These are phyloP conservation scores for Eristalinus aeneus DNA, from an alignment of 2,888 invertebrate species.

Conservation along the genomic window DNA sequence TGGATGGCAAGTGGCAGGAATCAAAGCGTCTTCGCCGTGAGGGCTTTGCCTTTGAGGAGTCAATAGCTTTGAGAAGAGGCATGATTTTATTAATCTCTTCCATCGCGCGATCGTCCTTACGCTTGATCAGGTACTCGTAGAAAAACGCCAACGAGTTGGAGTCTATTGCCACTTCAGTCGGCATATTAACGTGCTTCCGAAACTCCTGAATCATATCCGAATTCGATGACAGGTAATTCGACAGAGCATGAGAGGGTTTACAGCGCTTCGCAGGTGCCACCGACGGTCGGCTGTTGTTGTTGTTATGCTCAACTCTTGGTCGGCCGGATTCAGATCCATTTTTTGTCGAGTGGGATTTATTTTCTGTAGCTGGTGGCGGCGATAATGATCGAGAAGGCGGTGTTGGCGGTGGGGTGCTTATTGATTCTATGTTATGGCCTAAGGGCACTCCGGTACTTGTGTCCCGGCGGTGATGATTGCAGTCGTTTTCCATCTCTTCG, in stretches of 20 bases:
- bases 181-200: conserved; percentile 8
- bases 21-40: conserved; percentile 15
- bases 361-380: not conserved
- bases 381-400: conserved; percentile 40
- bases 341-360: not conserved
- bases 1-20: conserved; percentile 6
- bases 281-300: not conserved
- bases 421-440: conserved; percentile 44
- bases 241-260: not conserved
- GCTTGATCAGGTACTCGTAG: conserved; percentile 18
- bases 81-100: conserved; percentile 18
- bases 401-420: conserved; percentile 55
- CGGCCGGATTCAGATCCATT: not conserved
- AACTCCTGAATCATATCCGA: conserved; percentile 27
- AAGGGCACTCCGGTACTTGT: not conserved
- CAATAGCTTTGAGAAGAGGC: conserved; percentile 2
- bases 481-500: not conserved
- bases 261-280: not conserved
- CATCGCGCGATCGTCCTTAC: conserved; percentile 16
- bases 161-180: conserved; percentile 11
- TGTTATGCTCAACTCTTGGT: conserved; percentile 3
- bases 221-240: not conserved
- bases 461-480: not conserved
- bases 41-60: not conserved
- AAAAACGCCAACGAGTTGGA: conserved; percentile 3